Percentiles rank a stretch among this genome's conserved stretches.
phyloP scores from a whole-genome alignment of 2,113 vertebrate genomes.

The Mesoclemmys tuberculata region DNA sequence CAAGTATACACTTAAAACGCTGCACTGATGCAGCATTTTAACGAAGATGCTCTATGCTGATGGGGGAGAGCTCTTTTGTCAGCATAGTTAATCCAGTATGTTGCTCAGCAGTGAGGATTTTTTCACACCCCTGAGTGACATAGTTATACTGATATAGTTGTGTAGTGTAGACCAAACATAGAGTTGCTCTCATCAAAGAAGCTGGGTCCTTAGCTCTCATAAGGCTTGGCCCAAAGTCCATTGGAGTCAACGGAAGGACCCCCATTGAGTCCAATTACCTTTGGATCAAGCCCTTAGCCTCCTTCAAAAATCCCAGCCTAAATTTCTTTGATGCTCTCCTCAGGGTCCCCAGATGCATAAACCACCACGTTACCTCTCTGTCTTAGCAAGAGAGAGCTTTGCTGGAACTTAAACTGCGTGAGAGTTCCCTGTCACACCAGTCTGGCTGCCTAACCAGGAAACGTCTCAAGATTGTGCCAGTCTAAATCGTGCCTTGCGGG shows the following conservation, averaged over 20 bases:
- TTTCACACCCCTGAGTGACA: background rate
- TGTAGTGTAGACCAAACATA: background rate
- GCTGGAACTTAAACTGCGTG: too few species aligned
- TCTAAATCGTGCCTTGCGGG: background rate
- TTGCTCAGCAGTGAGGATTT: background rate
- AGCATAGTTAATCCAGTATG: background rate
- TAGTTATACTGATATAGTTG: background rate
- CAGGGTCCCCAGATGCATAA: background rate
- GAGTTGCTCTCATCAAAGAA: background rate
- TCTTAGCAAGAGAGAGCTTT: too few species aligned
- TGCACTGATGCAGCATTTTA: background rate
- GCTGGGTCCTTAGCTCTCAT: background rate
- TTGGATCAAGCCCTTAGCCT: conserved; percentile 30
- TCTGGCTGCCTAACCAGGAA: background rate
- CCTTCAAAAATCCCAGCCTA: conserved; percentile 59
- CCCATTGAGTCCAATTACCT: conserved; percentile 6
- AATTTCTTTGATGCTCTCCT: background rate
- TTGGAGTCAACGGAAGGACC: background rate
- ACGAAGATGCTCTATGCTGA: background rate
- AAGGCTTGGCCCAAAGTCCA: conserved; percentile 39
- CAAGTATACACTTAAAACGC: background rate
- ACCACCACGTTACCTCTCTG: background rate
- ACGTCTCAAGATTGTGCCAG: background rate
- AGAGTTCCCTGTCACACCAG: background rate
- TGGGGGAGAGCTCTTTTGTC: background rate